Evolutionary conservation across 2,113 vertebrate genomes (phyloP).

Genomic region (Urocitellus parryii): DNA sequence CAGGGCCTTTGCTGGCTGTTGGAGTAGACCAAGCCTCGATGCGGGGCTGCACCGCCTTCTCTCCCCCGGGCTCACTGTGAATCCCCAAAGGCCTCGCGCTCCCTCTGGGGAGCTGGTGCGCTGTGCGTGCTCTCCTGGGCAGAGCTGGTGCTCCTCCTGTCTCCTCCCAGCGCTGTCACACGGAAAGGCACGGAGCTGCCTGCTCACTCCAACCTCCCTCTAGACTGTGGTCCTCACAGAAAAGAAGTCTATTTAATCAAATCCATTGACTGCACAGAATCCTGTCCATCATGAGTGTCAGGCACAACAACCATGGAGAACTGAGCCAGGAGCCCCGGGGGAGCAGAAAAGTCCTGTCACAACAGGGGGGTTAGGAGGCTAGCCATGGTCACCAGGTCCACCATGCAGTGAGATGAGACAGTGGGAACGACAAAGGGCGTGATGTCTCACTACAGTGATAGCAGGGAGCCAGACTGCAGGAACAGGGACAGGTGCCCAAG

Average conservation of each 20-base stretch:
- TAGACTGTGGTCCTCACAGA: neutral
- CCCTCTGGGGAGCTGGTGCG: neutral
- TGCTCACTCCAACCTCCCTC: neutral
- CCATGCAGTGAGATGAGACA: neutral
- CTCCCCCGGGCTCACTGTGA: rapidly evolving
- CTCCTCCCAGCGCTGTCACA: neutral
- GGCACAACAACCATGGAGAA: neutral
- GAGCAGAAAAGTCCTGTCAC: neutral
- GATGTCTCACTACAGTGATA: neutral
- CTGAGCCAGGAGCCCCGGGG: neutral
- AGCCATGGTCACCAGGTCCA: neutral
- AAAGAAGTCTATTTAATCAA: neutral
- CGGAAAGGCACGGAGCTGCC: neutral
- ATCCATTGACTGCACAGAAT: rapidly evolving
- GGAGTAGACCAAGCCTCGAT: no score
- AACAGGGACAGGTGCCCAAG: neutral
- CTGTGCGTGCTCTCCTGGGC: rapidly evolving
- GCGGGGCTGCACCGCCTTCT: no score
- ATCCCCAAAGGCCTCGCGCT: neutral
- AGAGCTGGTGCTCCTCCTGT: neutral
- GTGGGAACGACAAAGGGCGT: no score
- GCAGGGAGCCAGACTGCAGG: neutral
- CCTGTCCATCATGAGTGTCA: neutral
- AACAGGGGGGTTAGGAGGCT: neutral
- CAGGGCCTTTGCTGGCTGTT: neutral